Base-by-base conservation (phyloP, 2,113 vertebrate species). In the Gavia stellata region DNA sequence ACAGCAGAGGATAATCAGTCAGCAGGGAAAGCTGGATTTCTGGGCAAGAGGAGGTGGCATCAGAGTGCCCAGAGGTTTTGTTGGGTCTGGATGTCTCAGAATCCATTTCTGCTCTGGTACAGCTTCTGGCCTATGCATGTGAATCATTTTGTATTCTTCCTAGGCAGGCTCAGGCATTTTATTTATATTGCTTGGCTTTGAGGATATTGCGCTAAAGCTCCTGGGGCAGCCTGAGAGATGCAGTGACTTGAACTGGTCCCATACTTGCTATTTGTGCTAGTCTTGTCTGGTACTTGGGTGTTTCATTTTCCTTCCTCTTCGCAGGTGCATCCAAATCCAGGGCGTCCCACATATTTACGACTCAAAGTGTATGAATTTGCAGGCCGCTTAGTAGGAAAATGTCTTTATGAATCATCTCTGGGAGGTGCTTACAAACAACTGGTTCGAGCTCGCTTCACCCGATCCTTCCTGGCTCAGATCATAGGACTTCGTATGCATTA, bases 401-500 rank as follows among this genome's bases (percentile, higher is more conserved):
- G 99, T 97, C 98, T 99, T n/a, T 99, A 99, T 73, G 99, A 99
- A 80, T 99, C 99, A 5, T 99, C 99, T 65, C 98, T 99, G 88
- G 99, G 99, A 73, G 99, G 99, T 65, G 98, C 99, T 86, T 99
- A 99, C 91, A 99, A 99, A 65, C 99, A 99, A 80, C 97, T 99
- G 96, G 99, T 99, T 45, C 98, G 99, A 80, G 99, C 99, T 95
- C 98, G 99, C 67, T 99, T 99, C 83, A 99, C 99, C 18, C 98
- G 99, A 17, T 99, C 99, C 58, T 99, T 99, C 96, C 98, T 99
- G 98, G 99, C 99, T 73, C 99, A 99, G 97, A 99, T 99, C 96
- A 99, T 99, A 91, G 99, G 99, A 91, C 98, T 99, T 25, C 98
- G 99, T 50, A 99, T 99, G 99, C 99, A 99, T 97, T 99, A 99